These are phyloP conservation scores for Eriosoma lanigerum DNA, from an alignment of 1,140 invertebrate species.

Conservation along the genomic window DNA sequence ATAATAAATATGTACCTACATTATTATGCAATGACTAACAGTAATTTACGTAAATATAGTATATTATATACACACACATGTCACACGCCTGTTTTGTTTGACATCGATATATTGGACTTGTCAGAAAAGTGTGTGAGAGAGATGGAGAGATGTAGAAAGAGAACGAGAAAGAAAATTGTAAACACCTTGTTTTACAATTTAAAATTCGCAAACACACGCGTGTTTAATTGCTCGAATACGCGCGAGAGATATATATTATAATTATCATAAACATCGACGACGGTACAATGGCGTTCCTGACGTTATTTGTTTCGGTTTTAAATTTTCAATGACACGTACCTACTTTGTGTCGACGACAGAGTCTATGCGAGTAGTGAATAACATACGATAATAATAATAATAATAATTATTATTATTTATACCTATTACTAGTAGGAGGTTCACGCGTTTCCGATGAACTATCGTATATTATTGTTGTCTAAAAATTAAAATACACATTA, in stretches of 20 bases:
- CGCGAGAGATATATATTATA: no score
- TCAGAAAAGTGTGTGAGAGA: background rate
- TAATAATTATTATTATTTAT: no score
- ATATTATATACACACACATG: background rate
- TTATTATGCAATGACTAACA: background rate
- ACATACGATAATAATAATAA: no score
- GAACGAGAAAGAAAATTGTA: background rate
- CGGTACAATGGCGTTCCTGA: background rate
- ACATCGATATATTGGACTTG: conserved; percentile 23
- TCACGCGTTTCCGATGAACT: no score
- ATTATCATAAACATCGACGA: background rate
- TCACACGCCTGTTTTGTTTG: background rate
- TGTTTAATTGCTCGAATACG: conserved; percentile 27
- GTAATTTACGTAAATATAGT: no score
- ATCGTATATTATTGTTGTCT: no score
- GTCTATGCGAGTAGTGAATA: no score
- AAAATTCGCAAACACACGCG: conserved; percentile 44
- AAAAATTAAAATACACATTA: no score
- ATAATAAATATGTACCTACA: no score
- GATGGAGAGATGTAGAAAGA: no score
- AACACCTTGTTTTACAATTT: conserved; percentile 44
- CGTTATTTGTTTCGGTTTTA: background rate
- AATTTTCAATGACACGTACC: conserved; percentile 37
- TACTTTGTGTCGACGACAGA: no score
- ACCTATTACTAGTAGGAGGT: no score